These are phyloP conservation scores for Arrhamphus sclerolepis DNA, from an alignment of 2,797 vertebrate species.

Conservation along the genomic window DNA sequence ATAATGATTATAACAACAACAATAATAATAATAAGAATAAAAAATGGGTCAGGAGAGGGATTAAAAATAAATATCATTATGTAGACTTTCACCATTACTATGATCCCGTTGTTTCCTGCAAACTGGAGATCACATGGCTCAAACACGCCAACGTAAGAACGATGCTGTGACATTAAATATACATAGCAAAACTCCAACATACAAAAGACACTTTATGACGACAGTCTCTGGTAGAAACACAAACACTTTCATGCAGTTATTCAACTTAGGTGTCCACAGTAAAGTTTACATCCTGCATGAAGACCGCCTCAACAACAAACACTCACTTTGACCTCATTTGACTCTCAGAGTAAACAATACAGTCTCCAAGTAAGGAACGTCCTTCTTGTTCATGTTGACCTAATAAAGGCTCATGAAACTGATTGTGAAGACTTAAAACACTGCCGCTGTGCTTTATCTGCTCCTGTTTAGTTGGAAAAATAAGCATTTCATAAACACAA, in stretches of 20 bases:
- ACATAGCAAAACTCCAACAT: too few relatives aligned
- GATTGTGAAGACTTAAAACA: conserved; percentile 24
- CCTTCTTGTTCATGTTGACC: conserved; percentile 39
- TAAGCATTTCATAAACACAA: too few relatives aligned
- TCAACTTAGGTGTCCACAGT: neutral
- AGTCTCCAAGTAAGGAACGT: conserved; percentile 53
- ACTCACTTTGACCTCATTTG: conserved; percentile 30
- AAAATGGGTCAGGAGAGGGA: conserved; percentile 76
- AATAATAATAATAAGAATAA: too few relatives aligned
- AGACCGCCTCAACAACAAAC: conserved; percentile 50
- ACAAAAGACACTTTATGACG: too few relatives aligned
- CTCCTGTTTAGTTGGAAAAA: too few relatives aligned
- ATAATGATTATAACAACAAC: too few relatives aligned
- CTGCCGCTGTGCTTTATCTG: neutral
- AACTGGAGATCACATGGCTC: conserved; percentile 49
- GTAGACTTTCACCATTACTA: conserved; percentile 49
- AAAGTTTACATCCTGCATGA: conserved; percentile 49
- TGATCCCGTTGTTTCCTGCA: conserved; percentile 22
- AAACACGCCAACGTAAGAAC: too few relatives aligned
- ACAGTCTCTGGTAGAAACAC: too few relatives aligned
- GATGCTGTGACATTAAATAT: too few relatives aligned
- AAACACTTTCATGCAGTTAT: too few relatives aligned
- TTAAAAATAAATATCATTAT: conserved; percentile 73
- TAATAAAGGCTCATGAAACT: conserved; percentile 30
- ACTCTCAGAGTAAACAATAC: conserved; percentile 52